These are phyloP conservation scores for Papilio demoleus DNA, from an alignment of 2,888 invertebrate genomes.

Conservation along the genomic window DNA sequence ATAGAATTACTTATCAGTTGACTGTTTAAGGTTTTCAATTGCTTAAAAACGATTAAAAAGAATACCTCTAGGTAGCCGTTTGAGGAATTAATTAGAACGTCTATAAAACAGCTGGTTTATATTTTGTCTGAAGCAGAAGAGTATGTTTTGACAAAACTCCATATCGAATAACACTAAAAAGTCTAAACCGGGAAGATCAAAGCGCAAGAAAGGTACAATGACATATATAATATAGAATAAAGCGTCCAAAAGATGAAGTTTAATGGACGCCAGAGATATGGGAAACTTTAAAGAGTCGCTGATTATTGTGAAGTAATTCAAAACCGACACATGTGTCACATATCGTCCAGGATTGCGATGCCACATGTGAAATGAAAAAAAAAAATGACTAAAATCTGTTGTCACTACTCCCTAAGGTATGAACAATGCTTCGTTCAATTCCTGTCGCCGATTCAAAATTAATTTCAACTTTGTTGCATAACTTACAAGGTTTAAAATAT, in stretches of 20 bases:
- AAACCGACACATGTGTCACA: slow-evolving; percentile 82
- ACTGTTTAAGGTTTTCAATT: slow-evolving; percentile 45
- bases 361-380: slow-evolving; percentile 79
- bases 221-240: slow-evolving; percentile 63
- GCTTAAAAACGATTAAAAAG: slow-evolving; percentile 53
- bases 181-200: slow-evolving; percentile 69
- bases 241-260: slow-evolving; percentile 62
- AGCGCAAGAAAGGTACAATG: slow-evolving; percentile 64
- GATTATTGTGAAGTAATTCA: slow-evolving; percentile 79
- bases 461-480: slow-evolving; percentile 59
- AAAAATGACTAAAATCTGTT: slow-evolving; percentile 81
- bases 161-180: slow-evolving; percentile 70
- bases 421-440: slow-evolving; percentile 74
- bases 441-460: slow-evolving; percentile 47
- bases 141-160: slow-evolving; percentile 47
- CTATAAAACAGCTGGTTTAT: slow-evolving; percentile 53
- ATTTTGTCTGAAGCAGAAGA: slow-evolving; percentile 59
- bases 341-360: slow-evolving; percentile 82
- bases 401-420: slow-evolving; percentile 81
- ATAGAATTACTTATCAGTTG: slow-evolving; percentile 64
- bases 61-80: slow-evolving; percentile 24
- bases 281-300: slow-evolving; percentile 77
- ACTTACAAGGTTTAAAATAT: slow-evolving; percentile 56
- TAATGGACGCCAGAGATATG: slow-evolving; percentile 70
- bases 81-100: slow-evolving; percentile 28